These are phyloP conservation scores for Porphyrio hochstetteri DNA, from an alignment of 2,113 vertebrate genomes.

Conservation along the genomic window DNA sequence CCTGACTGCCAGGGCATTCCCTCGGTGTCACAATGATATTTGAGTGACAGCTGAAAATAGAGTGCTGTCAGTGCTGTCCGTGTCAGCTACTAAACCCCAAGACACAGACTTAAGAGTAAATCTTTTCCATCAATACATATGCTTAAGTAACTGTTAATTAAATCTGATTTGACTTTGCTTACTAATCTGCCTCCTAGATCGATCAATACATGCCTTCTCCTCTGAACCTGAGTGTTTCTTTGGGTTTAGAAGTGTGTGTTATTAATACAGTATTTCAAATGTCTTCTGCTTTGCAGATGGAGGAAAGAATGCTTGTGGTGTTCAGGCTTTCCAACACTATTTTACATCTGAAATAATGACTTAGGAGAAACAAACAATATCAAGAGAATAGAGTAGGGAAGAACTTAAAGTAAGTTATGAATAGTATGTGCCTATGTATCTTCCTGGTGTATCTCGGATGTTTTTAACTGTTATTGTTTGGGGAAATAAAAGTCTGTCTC, in stretches of 20 bases:
- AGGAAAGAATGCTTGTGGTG: not conserved
- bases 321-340: not conserved
- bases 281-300: not conserved
- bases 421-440: not conserved
- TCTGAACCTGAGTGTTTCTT: not conserved
- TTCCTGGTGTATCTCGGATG: not conserved
- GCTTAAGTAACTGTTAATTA: slow-evolving; percentile 54
- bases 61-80: not conserved
- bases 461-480: not conserved
- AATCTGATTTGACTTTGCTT: slow-evolving; percentile 18
- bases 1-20: not conserved
- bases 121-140: not conserved
- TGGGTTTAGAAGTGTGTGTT: not conserved
- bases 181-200: not conserved
- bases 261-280: not conserved
- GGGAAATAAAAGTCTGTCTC: slow-evolving; percentile 24
- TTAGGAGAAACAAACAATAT: not conserved
- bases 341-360: not conserved
- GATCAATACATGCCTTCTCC: not conserved
- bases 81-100: not conserved
- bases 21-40: not conserved
- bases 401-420: not conserved
- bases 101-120: not conserved
- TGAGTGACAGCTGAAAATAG: slow-evolving; percentile 35
- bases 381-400: not conserved